These are phyloP conservation scores for Enteromius argenteus DNA, from an alignment of 2,797 vertebrate genomes.

Conservation along the genomic window DNA sequence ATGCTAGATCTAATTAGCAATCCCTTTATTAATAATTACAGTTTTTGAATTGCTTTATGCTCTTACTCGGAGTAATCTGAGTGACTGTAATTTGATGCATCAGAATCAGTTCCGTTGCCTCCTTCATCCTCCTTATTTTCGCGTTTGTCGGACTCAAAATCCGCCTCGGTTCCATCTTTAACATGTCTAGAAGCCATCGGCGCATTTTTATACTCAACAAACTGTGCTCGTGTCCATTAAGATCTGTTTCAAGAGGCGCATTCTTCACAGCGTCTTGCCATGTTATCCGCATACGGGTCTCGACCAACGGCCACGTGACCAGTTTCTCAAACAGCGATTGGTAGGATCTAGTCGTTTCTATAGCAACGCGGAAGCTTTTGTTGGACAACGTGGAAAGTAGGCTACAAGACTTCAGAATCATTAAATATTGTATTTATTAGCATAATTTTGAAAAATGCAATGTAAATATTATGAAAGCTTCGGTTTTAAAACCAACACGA, in stretches of 20 bases:
- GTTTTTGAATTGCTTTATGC: not conserved
- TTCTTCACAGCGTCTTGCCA: conserved; percentile 61
- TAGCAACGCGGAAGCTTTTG: conserved; percentile 74
- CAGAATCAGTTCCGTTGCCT: conserved; percentile 62
- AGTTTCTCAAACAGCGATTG: conserved; percentile 62
- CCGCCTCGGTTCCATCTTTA: not conserved
- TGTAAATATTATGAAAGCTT: no score
- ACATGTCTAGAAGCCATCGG: conserved; percentile 61
- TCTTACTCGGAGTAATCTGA: conserved; percentile 78
- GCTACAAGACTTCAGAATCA: not conserved
- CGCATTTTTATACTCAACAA: not conserved
- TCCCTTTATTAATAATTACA: not conserved
- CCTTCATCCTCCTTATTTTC: conserved; percentile 19
- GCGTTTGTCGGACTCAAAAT: not conserved
- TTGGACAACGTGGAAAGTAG: conserved; percentile 21
- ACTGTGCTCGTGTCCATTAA: not conserved
- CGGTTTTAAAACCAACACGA: not conserved
- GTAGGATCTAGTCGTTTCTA: conserved; percentile 67
- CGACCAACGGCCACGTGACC: conserved; percentile 66
- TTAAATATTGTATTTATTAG: not conserved
- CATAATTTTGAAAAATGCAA: no score
- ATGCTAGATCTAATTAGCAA: not conserved
- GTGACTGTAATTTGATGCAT: conserved; percentile 69
- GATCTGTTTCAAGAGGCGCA: not conserved
- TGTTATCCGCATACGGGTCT: conserved; percentile 64